Conservation (phyloP, 1,140 invertebrate genomes). For the Brachionus paranguensis region DNA sequence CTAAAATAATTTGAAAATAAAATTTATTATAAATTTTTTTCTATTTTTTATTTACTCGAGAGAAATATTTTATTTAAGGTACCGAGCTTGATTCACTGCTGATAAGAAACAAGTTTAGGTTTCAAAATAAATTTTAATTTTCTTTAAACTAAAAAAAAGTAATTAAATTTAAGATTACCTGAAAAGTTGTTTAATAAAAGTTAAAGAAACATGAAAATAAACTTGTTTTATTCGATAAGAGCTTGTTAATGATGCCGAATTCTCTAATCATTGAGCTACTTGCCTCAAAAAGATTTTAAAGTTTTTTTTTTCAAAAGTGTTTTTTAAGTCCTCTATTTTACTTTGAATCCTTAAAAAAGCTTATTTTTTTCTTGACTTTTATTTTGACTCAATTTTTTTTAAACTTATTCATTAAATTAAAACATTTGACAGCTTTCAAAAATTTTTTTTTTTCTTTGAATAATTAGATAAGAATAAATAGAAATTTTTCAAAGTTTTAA, state of each 20-base stretch:
- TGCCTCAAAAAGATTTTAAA: not conserved
- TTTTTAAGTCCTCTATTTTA: not conserved
- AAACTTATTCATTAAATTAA: too few species aligned
- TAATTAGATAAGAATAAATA: not conserved
- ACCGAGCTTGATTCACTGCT: not conserved
- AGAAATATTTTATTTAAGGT: not conserved
- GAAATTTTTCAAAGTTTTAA: not conserved
- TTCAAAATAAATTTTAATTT: constrained; percentile 2
- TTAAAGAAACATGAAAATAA: not conserved
- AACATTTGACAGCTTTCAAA: too few species aligned
- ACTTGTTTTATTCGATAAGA: not conserved
- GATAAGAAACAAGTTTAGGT: not conserved
- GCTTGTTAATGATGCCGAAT: not conserved
- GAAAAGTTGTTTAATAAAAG: not conserved
- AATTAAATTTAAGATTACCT: constrained; percentile 18
- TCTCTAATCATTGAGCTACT: not conserved
- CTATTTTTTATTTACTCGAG: not conserved
- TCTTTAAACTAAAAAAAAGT: not conserved
- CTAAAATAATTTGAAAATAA: not conserved
- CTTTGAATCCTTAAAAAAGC: not conserved
- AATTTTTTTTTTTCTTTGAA: too few species aligned
- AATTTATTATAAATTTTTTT: not conserved
- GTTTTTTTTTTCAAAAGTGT: not conserved
- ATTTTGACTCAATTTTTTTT: not conserved
- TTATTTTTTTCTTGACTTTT: not conserved